Evolutionary conservation across 2,888 invertebrate genomes (phyloP), one percentile per base, ranked within the genome.

Genomic region (Toxonevra muliebris): DNA sequence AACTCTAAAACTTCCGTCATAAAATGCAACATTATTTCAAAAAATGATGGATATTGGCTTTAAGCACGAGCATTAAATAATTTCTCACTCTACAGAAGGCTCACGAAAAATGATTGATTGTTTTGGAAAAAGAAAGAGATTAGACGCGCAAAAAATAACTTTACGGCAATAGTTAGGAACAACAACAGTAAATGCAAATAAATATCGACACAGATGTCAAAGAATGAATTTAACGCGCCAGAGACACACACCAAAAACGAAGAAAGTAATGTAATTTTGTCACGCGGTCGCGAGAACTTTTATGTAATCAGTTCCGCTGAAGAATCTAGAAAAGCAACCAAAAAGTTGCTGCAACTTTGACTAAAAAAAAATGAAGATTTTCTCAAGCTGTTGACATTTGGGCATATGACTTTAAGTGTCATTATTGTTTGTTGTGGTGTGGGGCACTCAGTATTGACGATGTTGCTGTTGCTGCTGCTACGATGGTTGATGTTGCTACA

Each of bases 41-140:
- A n/a, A 4, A 30, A 30, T 30, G 30, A 30, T 30, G 30, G 30
- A 30, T 30, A 30, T 30, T 30, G 30, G 7, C 30, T 30, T 30
- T 30, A 30, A 30, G 30, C 7, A 4, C 30, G 7, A 30, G 7
- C 30, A 7, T 30, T 4, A 30, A 30, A 30, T 4, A 4, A 30
- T 30, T 30, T 30, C 30, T 45, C 66, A 67, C 58, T 55, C 53
- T 63, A 11, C 52, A 57, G 2, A 55, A 45, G 17, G 10, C 2
- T 17, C 54, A 54, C 12, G 12, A 43, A 61, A 66, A 70, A 76
- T 79, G 78, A 78, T 78, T 78, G 79, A 78, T 78, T 74, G 74
- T 74, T 73, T 60, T 65, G 67, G 30, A 30, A 7, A 30, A 30
- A 30, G 30, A 30, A 30, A 30, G 30, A 30, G 30, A 30, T 30